Evolutionary conservation across 2,113 vertebrate species (phyloP), one percentile per base, ranked within the genome.

Genomic region (Tychaedon coryphoeus): DNA sequence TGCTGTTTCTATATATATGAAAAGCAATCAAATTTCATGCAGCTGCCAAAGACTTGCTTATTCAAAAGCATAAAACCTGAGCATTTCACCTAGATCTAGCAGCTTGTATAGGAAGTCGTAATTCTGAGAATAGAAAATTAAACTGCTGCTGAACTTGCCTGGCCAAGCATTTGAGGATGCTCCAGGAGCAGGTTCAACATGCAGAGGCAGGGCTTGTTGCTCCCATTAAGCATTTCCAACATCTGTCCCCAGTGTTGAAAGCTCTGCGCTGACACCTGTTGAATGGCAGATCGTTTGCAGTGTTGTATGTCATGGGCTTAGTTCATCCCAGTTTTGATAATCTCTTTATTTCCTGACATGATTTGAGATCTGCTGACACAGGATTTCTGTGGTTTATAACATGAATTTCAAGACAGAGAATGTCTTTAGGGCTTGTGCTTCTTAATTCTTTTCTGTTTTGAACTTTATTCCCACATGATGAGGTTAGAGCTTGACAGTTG

Each of bases 281-380:
- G 74, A 93, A 58, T 26, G 88, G 81, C 33, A 88, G 67, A 70
- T 90, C 38, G 1, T 87, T 94, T 87, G 50, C 50, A 79, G 42
- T 8, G 23, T 47, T 86, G 67, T 76, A 93, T 8, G 1, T 83
- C 92, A 76, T 64, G 17, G 66, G 20, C 0, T 94, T 54, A 72
- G 54, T 70, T 79, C 87, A 95, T 90, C 66, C 38, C 40, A 54
- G 58, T 90, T 95, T 70, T 91, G 66, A 64, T 93, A 79, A 90
- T 91, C 74, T 88, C 71, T 94, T 95, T 92, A 90, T 94, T 95
- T 56, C 54, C 42, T 95, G 66, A 69, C 33, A 10, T 70, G 53
- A 92, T 88, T 42, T 76, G 54, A 88, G 62, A 83, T 95, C 40
- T 94, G 81, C 85, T 93, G 90, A 87, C 56, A 72, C 9, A 45